Base-by-base conservation (phyloP, 2,113 vertebrate genomes). In the Apaloderma vittatum region DNA sequence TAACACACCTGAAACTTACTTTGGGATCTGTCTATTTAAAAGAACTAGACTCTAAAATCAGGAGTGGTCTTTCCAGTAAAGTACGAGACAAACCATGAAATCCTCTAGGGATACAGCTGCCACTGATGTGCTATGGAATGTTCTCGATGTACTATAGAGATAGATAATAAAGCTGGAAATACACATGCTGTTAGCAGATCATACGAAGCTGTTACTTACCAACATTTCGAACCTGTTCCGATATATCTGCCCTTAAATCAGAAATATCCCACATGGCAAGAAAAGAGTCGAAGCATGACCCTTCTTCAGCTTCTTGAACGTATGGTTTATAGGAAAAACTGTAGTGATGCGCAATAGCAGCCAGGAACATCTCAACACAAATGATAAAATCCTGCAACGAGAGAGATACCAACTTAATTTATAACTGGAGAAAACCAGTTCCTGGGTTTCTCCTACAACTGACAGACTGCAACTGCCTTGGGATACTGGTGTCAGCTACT, bases 221-320 rank as follows among this genome's bases (percentile, higher is more conserved):
- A 46, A 99, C 99, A 89, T 99, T 99, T 89, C 99, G 99, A 86
- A 99, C 99, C 98, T 99, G 99, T 96, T 99, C 99, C 0, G 99
- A 99, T 97, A 99, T 99, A 92, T 99, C 99, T 67, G 99, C 99
- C 95, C 99, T 98, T 90, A 99, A 98, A 79, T 99, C 99, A 36
- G 99, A 99, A 92, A 99, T 97, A 96, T 99, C 99, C 99, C 99
- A 99, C 99, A 99, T 99, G 29, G 99, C 99, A 96, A 99, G 98
- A 87, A 99, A 99, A 20, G 99, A 99, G 96, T 99, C 99, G 36
- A 99, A 99, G 97, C 99, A 99, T 1, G 99, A 99, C 30, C 98
- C 99, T 71, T 99, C 99, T 94, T 99, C 99, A 30, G 99, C 99
- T 95, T 99, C 99, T 90, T 99, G 99, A 79, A 99, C 99, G 15